Conservation (phyloP, 37 sponge, comb jelly and placozoan genomes). For the Hexactinellida sp. region DNA sequence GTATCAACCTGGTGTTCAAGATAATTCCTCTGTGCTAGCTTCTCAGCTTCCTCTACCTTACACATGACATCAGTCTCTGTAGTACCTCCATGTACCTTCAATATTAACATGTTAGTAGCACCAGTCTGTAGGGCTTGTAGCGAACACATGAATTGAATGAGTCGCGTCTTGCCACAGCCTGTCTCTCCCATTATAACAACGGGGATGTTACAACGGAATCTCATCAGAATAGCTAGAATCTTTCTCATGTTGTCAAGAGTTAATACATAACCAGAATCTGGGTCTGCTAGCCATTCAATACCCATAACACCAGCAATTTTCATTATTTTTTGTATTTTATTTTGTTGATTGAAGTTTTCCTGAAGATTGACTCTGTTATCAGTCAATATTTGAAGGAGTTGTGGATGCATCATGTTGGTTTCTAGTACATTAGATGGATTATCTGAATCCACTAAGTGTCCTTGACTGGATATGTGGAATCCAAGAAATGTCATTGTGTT, state of each 20-base stretch:
- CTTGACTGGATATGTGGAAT: slow-evolving; percentile 23
- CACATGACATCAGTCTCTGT: slow-evolving; percentile 38
- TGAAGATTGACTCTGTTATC: slow-evolving; percentile 8
- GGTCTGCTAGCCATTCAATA: slow-evolving; percentile 16
- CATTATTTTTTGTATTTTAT: background rate
- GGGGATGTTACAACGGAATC: slow-evolving; percentile 64
- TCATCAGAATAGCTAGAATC: slow-evolving; percentile 17
- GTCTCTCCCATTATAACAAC: slow-evolving; percentile 98
- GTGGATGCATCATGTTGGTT: slow-evolving; percentile 29
- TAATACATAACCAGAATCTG: slow-evolving; percentile 2
- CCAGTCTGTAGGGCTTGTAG: slow-evolving; percentile 31
- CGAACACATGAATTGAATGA: slow-evolving; percentile 83
- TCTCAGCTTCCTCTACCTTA: slow-evolving; percentile 37
- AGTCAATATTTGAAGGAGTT: background rate
- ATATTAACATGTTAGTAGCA: slow-evolving; percentile 45
- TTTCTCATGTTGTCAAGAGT: background rate
- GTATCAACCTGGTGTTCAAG: slow-evolving; percentile 33
- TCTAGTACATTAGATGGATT: slow-evolving; percentile 8
- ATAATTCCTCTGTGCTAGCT: slow-evolving; percentile 32
- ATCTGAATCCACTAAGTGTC: slow-evolving; percentile 15
- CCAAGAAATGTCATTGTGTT: slow-evolving; percentile 74
- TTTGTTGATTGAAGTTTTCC: background rate
- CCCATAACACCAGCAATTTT: slow-evolving; percentile 47
- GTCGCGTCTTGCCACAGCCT: slow-evolving; percentile 92
- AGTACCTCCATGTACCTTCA: slow-evolving; percentile 80